Evolutionary conservation across 2,888 invertebrate genomes (phyloP).

Genomic region (Hydroisotoma schaefferi): DNA sequence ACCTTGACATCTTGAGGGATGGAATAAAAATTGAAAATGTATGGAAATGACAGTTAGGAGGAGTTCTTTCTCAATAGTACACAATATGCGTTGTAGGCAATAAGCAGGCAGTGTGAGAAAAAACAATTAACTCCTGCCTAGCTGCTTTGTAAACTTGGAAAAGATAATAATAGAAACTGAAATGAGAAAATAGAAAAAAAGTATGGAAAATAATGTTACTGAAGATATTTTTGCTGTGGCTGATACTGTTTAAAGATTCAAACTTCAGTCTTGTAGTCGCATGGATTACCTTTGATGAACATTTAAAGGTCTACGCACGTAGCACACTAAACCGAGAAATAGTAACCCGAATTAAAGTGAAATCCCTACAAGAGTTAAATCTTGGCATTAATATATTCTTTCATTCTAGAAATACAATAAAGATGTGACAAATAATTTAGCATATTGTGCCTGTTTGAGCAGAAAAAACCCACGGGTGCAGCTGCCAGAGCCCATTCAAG

Average conservation of each 20-base stretch:
- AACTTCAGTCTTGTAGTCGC: too few species aligned
- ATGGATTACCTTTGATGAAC: too few species aligned
- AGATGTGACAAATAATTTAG: neutral
- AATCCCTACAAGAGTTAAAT: conserved; percentile 2
- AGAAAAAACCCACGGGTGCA: neutral
- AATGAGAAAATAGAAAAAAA: neutral
- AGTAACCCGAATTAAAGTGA: neutral
- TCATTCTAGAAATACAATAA: neutral
- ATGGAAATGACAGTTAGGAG: conserved; percentile 16
- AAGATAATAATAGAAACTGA: neutral
- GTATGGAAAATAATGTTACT: neutral
- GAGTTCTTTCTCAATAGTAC: neutral
- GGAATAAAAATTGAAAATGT: conserved; percentile 13
- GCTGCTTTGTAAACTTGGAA: neutral
- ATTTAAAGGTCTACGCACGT: too few species aligned
- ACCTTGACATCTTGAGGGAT: conserved; percentile 7
- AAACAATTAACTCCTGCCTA: neutral
- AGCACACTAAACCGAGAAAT: neutral
- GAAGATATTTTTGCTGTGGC: neutral
- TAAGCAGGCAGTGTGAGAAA: neutral
- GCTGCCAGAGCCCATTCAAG: too few species aligned
- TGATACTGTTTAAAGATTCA: too few species aligned
- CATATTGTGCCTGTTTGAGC: conserved; percentile 5
- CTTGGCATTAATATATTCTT: neutral
- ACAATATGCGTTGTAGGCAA: neutral